Evolutionary conservation across 2,797 vertebrate genomes (phyloP).

Genomic region (Myoxocephalus aenaeus): DNA sequence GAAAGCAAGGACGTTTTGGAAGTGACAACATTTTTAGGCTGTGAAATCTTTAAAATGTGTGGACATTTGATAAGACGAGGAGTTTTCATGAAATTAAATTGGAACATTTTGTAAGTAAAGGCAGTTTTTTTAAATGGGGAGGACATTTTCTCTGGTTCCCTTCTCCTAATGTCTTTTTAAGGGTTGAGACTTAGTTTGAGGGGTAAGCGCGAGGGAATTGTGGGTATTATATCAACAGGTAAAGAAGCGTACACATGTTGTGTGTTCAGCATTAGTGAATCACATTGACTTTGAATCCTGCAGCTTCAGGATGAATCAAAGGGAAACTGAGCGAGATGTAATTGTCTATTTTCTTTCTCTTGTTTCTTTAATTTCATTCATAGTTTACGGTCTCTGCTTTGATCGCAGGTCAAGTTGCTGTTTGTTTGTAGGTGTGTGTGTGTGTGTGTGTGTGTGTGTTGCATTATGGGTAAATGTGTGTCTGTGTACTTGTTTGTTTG

Average conservation of each 20-base stretch:
- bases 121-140: no score
- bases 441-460: slow-evolving; percentile 17
- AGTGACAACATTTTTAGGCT: no score
- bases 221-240: neutral
- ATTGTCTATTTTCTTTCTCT: neutral
- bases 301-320: neutral
- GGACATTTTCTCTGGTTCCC: neutral
- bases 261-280: neutral
- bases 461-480: slow-evolving; percentile 33
- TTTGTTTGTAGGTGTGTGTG: slow-evolving; percentile 9
- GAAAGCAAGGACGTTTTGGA: neutral
- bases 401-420: slow-evolving; percentile 10
- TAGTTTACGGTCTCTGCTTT: slow-evolving; percentile 35
- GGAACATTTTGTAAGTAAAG: no score
- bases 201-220: neutral
- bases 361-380: slow-evolving; percentile 52
- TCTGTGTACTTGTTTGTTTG: slow-evolving; percentile 11
- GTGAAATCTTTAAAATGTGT: no score
- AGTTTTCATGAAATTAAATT: no score
- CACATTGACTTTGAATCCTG: neutral
- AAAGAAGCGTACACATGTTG: neutral
- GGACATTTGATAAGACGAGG: neutral
- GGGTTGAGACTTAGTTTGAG: neutral
- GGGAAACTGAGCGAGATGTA: neutral
- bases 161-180: neutral